These are phyloP conservation scores for Scartelaos histophorus DNA, from an alignment of 2,113 vertebrate genomes.

Conservation along the genomic window DNA sequence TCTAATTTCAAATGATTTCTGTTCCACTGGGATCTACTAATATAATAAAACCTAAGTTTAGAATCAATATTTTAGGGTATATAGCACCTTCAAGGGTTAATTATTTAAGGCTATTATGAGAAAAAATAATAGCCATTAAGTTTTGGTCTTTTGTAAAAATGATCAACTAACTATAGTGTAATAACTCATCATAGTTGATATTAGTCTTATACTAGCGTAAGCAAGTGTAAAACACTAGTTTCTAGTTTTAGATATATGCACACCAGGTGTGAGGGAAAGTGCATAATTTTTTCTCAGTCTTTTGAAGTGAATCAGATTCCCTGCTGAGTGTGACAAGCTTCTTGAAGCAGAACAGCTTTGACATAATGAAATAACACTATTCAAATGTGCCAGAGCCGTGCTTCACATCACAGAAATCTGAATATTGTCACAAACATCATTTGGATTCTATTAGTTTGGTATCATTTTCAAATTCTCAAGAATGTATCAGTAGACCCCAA, in stretches of 20 bases:
- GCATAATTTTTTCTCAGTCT: slow-evolving; percentile 28
- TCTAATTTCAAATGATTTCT: slow-evolving; percentile 13
- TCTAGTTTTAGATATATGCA: slow-evolving; percentile 32
- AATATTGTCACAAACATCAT: background rate
- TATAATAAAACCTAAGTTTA: background rate
- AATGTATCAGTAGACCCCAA: background rate
- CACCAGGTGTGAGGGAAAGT: slow-evolving; percentile 30
- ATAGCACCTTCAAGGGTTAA: slow-evolving; percentile 4
- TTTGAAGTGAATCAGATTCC: slow-evolving; percentile 25
- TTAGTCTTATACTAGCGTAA: background rate
- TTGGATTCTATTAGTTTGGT: background rate
- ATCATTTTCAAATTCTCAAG: background rate
- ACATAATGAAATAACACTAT: slow-evolving; percentile 15
- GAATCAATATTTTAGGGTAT: slow-evolving; percentile 9
- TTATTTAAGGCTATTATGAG: slow-evolving; percentile 15
- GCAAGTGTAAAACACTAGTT: slow-evolving; percentile 10
- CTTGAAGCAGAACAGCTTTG: background rate
- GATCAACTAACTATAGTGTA: background rate
- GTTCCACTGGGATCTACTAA: background rate
- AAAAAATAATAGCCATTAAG: background rate
- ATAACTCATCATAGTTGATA: background rate
- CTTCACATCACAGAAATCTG: background rate
- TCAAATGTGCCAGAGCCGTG: background rate
- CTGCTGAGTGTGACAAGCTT: slow-evolving; percentile 9
- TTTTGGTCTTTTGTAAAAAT: background rate